Evolutionary conservation across 1,140 invertebrate species (phyloP).

Genomic region (Prorops nasuta): DNA sequence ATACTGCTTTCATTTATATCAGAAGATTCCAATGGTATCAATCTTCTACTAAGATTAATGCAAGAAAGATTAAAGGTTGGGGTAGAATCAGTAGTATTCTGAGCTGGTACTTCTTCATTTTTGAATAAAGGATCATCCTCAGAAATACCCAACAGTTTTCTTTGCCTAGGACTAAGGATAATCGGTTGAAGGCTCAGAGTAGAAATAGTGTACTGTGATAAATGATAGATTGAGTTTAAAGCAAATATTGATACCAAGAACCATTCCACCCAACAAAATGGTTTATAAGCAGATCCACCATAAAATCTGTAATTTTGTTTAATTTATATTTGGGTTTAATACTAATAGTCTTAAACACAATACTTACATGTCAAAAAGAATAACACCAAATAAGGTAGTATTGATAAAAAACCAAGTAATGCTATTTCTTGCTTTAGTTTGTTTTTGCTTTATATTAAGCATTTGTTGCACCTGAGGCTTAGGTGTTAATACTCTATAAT

Average conservation of each 20-base stretch:
- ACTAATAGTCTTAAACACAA: neutral
- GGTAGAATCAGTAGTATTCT: constrained; percentile 26
- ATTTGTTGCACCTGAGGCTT: constrained; percentile 46
- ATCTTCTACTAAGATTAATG: constrained; percentile 37
- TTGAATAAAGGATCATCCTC: constrained; percentile 44
- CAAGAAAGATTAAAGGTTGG: constrained; percentile 34
- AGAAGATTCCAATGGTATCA: constrained; percentile 29
- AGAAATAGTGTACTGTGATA: constrained; percentile 30
- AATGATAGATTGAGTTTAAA: constrained; percentile 42
- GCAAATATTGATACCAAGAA: constrained; percentile 39
- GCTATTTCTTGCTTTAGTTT: constrained; percentile 37
- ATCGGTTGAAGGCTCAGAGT: constrained; percentile 34
- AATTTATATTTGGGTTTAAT: constrained; percentile 4
- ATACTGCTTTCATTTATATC: constrained; percentile 39
- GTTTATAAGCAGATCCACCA: constrained; percentile 36
- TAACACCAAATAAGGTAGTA: constrained; percentile 30
- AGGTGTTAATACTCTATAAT: constrained; percentile 36
- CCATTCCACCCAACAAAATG: constrained; percentile 45
- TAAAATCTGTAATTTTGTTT: constrained; percentile 35
- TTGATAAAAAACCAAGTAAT: constrained; percentile 47
- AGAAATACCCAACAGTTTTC: constrained; percentile 36
- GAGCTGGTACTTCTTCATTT: constrained; percentile 16
- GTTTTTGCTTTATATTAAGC: constrained; percentile 33
- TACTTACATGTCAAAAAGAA: constrained; percentile 42
- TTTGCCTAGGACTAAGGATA: constrained; percentile 29